Conservation (phyloP, 1,140 invertebrate species). For the Drosophila serrata region DNA sequence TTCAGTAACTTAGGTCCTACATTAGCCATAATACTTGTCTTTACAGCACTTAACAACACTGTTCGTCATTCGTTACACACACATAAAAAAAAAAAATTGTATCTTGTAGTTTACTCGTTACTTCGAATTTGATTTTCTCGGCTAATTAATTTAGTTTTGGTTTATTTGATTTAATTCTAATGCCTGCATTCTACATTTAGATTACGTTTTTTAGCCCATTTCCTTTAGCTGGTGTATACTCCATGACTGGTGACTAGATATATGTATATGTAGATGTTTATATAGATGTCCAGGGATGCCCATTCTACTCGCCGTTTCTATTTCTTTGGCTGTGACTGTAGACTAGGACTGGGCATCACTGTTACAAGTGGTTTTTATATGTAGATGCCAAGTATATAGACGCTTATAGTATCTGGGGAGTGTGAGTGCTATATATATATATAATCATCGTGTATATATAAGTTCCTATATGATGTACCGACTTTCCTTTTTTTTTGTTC, state of each 20-base stretch:
- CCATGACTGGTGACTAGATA: slow-evolving; percentile 29
- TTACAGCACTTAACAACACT: slow-evolving; percentile 44
- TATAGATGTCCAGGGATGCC: slow-evolving; percentile 16
- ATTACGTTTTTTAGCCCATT: slow-evolving; percentile 41
- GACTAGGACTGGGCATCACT: not conserved
- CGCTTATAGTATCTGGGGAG: slow-evolving; percentile 11
- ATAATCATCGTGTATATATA: slow-evolving; percentile 24
- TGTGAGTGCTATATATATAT: slow-evolving; percentile 16
- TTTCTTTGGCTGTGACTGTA: not conserved
- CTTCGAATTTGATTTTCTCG: slow-evolving; percentile 38
- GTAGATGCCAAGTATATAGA: slow-evolving; percentile 24
- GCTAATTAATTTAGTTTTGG: slow-evolving; percentile 36
- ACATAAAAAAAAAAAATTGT: slow-evolving; percentile 40
- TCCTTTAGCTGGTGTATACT: slow-evolving; percentile 51
- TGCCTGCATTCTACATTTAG: slow-evolving; percentile 44
- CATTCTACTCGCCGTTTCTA: not conserved
- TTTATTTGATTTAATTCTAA: slow-evolving; percentile 35
- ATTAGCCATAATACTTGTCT: slow-evolving; percentile 49
- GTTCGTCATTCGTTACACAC: not conserved
- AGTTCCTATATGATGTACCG: slow-evolving; percentile 9
- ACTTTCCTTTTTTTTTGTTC: slow-evolving; percentile 19
- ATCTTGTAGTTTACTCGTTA: slow-evolving; percentile 11
- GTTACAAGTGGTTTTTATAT: not conserved
- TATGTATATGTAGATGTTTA: slow-evolving; percentile 11
- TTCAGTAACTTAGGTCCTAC: slow-evolving; percentile 51